A percentile compares a stretch with the other conserved stretches of the same genome.
phyloP scores from a whole-genome alignment of 2,888 invertebrate species.

The Chalcis sispes region DNA sequence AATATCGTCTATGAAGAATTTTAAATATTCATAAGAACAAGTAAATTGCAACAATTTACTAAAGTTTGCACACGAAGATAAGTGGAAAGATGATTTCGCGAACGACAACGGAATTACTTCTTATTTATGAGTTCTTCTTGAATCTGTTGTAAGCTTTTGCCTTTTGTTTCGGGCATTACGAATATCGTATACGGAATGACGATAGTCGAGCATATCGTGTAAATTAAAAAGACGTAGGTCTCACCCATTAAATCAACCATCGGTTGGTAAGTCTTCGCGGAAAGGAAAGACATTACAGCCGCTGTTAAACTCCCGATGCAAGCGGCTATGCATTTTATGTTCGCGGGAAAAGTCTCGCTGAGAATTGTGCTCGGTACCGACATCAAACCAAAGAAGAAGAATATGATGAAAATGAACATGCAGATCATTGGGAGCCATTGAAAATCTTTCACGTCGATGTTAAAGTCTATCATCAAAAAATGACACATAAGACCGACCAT shows the following conservation, averaged over 20 bases:
- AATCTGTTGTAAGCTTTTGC: slow-evolving; percentile 64
- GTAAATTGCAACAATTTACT: too few species aligned
- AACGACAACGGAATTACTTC: background rate
- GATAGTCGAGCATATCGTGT: slow-evolving; percentile 58
- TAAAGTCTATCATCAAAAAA: slow-evolving; percentile 59
- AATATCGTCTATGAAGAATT: too few species aligned
- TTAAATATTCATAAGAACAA: too few species aligned
- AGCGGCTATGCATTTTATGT: slow-evolving; percentile 65
- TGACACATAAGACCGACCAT: slow-evolving; percentile 49
- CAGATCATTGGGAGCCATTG: slow-evolving; percentile 44
- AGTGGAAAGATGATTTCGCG: too few species aligned
- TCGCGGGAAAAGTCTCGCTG: slow-evolving; percentile 66
- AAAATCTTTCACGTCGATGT: background rate
- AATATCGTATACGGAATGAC: slow-evolving; percentile 50
- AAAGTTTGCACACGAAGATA: too few species aligned
- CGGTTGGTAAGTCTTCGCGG: slow-evolving; percentile 65
- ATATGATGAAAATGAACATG: slow-evolving; percentile 41
- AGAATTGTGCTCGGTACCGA: slow-evolving; percentile 66
- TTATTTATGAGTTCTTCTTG: slow-evolving; percentile 43
- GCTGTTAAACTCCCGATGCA: slow-evolving; percentile 62
- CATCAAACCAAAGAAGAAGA: slow-evolving; percentile 54
- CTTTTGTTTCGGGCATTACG: slow-evolving; percentile 67
- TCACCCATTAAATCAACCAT: slow-evolving; percentile 62
- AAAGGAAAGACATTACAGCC: slow-evolving; percentile 64
- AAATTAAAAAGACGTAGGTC: slow-evolving; percentile 65